Evolutionary conservation across 2,888 invertebrate genomes (phyloP).

Genomic region (Busseola fusca): DNA sequence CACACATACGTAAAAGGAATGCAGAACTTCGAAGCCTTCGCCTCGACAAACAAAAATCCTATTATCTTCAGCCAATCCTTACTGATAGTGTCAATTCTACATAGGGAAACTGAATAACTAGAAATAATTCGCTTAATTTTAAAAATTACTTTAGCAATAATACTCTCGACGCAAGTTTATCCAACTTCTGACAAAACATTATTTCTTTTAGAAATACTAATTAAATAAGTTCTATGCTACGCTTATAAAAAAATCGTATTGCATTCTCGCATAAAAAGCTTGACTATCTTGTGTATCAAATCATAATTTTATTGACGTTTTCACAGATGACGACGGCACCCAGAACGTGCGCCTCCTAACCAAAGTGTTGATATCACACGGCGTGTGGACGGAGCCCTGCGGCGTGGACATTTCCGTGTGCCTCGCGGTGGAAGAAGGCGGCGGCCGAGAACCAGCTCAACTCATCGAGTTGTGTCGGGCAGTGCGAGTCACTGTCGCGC

Average conservation of each 20-base stretch:
- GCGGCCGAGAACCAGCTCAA: conserved; percentile 81
- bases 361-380: conserved; percentile 96
- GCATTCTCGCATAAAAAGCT: neutral
- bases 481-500: conserved; percentile 95
- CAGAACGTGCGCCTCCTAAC: conserved; percentile 93
- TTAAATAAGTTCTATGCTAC: neutral
- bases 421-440: conserved; percentile 91
- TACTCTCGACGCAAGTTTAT: neutral
- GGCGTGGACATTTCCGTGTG: conserved; percentile 96
- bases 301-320: neutral
- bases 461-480: conserved; percentile 95
- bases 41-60: neutral
- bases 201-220: neutral
- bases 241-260: neutral
- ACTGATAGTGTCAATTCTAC: neutral
- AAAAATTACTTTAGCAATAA: neutral
- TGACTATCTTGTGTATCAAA: neutral
- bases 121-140: neutral
- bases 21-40: neutral
- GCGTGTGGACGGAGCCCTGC: conserved; percentile 97
- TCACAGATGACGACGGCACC: conserved; percentile 86
- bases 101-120: neutral
- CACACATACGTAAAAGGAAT: neutral
- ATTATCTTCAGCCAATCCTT: neutral
- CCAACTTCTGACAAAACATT: neutral